A percentile compares a stretch with the other conserved stretches of the same genome.
Evolutionary conservation across 2,113 vertebrate genomes (phyloP).

Genomic region (Reinhardtius hippoglossoides): DNA sequence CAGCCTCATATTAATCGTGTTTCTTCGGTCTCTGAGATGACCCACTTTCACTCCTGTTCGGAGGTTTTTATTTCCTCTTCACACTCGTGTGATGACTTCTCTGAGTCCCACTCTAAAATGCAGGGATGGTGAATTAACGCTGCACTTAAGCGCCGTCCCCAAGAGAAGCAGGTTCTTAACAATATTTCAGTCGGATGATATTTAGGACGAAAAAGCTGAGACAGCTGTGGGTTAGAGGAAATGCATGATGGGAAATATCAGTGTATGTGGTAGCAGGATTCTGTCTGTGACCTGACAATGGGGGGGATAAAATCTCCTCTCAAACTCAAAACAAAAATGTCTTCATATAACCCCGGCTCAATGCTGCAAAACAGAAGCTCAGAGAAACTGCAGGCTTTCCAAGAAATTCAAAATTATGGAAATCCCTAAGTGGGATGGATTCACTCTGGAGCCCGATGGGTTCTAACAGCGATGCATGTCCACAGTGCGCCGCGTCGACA

Average conservation of each 20-base stretch:
- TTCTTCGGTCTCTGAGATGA: background rate
- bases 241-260: background rate
- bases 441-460: background rate
- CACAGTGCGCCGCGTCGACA: background rate
- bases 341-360: no score
- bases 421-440: background rate
- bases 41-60: background rate
- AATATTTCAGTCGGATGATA: background rate
- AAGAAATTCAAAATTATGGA: background rate
- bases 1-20: background rate
- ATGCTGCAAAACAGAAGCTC: background rate
- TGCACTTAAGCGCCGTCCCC: slow-evolving; percentile 9
- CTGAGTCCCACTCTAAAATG: background rate
- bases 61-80: background rate
- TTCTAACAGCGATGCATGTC: background rate
- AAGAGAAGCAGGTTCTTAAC: background rate
- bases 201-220: background rate
- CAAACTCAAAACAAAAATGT: background rate
- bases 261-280: background rate
- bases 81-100: background rate
- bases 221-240: background rate
- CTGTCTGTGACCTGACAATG: background rate
- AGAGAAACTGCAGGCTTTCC: background rate
- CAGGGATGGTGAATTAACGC: background rate
- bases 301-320: background rate